Evolutionary conservation across 2,113 vertebrate genomes (phyloP).

Genomic region (Taurulus bubalis): DNA sequence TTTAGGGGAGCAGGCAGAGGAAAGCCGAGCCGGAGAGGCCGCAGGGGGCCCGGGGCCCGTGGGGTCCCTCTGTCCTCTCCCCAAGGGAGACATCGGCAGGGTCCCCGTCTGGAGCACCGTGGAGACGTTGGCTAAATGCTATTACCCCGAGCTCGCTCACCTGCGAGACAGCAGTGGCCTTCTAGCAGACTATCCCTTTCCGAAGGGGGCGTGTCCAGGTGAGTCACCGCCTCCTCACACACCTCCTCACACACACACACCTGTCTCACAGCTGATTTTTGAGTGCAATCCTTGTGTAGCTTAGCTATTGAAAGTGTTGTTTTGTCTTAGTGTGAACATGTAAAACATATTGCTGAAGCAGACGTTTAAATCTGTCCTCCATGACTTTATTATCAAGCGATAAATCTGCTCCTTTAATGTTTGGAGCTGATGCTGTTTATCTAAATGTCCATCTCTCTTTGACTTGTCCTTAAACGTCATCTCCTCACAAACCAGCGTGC

Average conservation of each 20-base stretch:
- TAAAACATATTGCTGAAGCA: background rate
- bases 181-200: constrained; percentile 82
- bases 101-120: constrained; percentile 84
- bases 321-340: background rate
- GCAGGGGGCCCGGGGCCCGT: constrained; percentile 72
- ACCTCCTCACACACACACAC: background rate
- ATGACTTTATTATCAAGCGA: background rate
- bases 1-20: constrained; percentile 84
- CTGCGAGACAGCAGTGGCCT: constrained; percentile 81
- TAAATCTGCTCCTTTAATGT: background rate
- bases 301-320: background rate
- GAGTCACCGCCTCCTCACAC: constrained; percentile 67
- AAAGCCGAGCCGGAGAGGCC: constrained; percentile 80
- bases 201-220: constrained; percentile 83
- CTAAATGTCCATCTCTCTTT: background rate
- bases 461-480: constrained; percentile 13
- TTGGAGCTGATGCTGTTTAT: background rate
- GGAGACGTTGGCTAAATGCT: constrained; percentile 85
- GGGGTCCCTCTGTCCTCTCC: constrained; percentile 79
- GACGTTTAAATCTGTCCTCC: background rate
- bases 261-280: background rate
- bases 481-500: background rate
- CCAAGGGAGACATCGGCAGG: constrained; percentile 81
- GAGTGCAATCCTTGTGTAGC: background rate
- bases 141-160: constrained; percentile 83